Percentiles rank a stretch among this genome's conserved stretches.
These are phyloP conservation scores for Lucilia cuprina DNA, from an alignment of 1,140 invertebrate genomes.

Conservation along the genomic window DNA sequence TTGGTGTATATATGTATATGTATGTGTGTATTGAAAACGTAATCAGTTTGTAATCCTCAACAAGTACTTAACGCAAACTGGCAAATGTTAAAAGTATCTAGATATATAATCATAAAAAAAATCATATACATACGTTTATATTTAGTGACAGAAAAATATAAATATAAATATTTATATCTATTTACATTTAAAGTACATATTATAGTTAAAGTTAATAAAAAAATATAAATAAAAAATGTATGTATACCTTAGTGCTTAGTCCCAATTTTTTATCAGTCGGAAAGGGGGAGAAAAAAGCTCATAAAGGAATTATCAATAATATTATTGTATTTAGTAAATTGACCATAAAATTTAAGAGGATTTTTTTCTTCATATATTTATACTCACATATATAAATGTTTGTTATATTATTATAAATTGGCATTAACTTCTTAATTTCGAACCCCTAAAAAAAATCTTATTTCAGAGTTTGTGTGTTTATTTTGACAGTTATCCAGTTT, in stretches of 20 bases:
- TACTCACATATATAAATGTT: too few relatives aligned
- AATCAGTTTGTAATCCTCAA: slow-evolving; percentile 14
- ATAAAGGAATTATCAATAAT: background rate
- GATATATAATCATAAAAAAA: background rate
- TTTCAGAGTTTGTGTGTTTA: too few relatives aligned
- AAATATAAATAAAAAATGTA: background rate
- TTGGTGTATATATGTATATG: background rate
- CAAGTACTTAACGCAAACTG: slow-evolving; percentile 7
- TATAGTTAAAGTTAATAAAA: background rate
- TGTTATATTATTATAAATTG: too few relatives aligned
- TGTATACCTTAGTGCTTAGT: background rate
- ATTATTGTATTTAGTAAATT: background rate
- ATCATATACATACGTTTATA: background rate
- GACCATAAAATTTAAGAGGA: background rate
- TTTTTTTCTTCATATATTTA: background rate
- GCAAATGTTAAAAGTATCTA: background rate
- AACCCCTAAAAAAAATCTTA: too few relatives aligned
- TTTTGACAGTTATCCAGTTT: too few relatives aligned
- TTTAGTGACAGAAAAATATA: background rate
- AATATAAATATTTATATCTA: background rate
- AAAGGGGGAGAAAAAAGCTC: background rate
- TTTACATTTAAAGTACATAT: background rate
- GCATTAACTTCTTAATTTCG: too few relatives aligned
- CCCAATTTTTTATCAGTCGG: background rate
- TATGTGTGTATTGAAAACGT: background rate